phyloP scores from a whole-genome alignment of 2,888 invertebrate species.

The Scrobipalpa atriplicella region DNA sequence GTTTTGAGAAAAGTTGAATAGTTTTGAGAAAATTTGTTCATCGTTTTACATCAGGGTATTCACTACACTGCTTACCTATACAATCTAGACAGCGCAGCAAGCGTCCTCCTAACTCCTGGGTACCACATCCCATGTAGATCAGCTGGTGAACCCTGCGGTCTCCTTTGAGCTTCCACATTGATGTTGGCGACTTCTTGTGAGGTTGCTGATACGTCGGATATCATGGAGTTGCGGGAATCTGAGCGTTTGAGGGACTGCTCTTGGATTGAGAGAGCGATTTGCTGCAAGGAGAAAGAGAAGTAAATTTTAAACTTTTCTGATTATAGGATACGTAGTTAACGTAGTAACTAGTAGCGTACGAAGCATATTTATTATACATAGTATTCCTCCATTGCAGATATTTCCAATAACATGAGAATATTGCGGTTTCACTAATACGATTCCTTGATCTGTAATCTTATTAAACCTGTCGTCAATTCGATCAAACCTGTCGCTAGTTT shows the following conservation, averaged over 20 bases:
- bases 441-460: too few species aligned
- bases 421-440: too few species aligned
- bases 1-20: too few species aligned
- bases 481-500: too few species aligned
- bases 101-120: slow-evolving; percentile 96
- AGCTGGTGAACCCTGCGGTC: slow-evolving; percentile 89
- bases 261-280: slow-evolving; percentile 85
- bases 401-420: too few species aligned
- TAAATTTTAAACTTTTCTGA: not conserved
- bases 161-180: slow-evolving; percentile 67
- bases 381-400: too few species aligned
- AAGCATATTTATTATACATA: too few species aligned
- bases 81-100: slow-evolving; percentile 95
- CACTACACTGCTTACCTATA: slow-evolving; percentile 85
- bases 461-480: not conserved
- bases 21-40: too few species aligned
- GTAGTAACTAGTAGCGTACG: too few species aligned
- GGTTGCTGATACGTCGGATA: slow-evolving; percentile 86
- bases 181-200: slow-evolving; percentile 89
- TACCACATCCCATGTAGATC: slow-evolving; percentile 99
- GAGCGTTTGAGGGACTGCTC: slow-evolving; percentile 83
- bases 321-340: not conserved
- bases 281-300: slow-evolving; percentile 62
- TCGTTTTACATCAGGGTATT: too few species aligned
- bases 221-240: slow-evolving; percentile 86